Evolutionary conservation across 2,888 invertebrate genomes (phyloP).

Genomic region (Macrophya alboannulata): DNA sequence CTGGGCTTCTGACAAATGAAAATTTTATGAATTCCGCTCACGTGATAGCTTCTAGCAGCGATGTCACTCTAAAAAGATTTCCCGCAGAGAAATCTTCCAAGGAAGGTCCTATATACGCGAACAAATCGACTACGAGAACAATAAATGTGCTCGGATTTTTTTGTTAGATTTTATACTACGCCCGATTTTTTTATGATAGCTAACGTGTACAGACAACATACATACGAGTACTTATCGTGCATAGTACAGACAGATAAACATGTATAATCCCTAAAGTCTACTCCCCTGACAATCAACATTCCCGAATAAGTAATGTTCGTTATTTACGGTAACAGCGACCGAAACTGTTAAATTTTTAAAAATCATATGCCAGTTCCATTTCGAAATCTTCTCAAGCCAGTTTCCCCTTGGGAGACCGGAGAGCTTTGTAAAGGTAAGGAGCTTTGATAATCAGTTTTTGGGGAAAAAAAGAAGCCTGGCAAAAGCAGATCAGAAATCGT

Average conservation of each 20-base stretch:
- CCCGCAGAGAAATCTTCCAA: constrained; percentile 13
- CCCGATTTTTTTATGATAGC: not conserved
- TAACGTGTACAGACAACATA: not conserved
- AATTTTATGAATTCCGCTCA: constrained; percentile 34
- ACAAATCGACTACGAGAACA: not conserved
- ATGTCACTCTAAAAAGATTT: constrained; percentile 29
- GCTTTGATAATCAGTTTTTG: constrained; percentile 38
- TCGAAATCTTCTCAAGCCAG: constrained; percentile 9
- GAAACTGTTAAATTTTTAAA: constrained; percentile 27
- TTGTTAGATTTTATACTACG: not conserved
- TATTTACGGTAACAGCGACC: constrained; percentile 9
- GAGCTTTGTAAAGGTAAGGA: constrained; percentile 25
- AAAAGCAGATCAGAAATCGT: constrained; percentile 14
- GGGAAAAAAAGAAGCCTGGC: not conserved
- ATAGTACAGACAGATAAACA: not conserved
- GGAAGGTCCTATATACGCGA: not conserved
- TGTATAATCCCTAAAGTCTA: not conserved
- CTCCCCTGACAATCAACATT: constrained; percentile 42
- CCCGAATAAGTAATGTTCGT: constrained; percentile 6
- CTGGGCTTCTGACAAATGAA: constrained; percentile 29
- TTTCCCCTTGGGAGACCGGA: not conserved
- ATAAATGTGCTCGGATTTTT: not conserved
- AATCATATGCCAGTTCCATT: constrained; percentile 17
- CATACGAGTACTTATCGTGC: not conserved
- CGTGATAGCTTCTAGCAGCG: constrained; percentile 6